Evolutionary conservation across 1,140 invertebrate species (phyloP).

Genomic region (Sogatella furcifera): DNA sequence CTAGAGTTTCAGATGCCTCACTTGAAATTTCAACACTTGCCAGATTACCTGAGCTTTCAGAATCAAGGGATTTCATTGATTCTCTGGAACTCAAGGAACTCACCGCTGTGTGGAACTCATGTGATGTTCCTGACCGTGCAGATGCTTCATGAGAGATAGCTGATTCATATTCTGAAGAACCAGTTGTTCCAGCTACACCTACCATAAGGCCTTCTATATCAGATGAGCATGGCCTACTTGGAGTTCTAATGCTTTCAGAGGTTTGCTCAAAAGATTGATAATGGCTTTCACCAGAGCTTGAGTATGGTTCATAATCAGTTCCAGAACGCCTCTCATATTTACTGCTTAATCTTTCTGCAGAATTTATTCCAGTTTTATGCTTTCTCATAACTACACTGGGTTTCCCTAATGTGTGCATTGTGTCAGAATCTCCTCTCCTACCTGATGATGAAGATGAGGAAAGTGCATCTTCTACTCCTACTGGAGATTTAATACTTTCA

Average conservation of each 20-base stretch:
- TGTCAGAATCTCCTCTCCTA: conserved; percentile 24
- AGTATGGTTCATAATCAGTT: conserved; percentile 59
- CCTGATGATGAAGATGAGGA: conserved; percentile 30
- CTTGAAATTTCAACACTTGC: conserved; percentile 75
- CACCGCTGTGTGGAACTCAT: conserved; percentile 74
- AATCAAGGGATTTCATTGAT: conserved; percentile 80
- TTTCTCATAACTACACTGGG: conserved; percentile 30
- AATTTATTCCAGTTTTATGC: conserved; percentile 25
- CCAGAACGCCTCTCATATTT: conserved; percentile 45
- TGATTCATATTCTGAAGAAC: conserved; percentile 80
- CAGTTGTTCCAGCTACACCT: conserved; percentile 34
- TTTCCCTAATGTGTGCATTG: conserved; percentile 16
- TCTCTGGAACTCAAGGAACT: conserved; percentile 75
- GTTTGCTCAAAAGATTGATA: conserved; percentile 81
- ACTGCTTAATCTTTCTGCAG: conserved; percentile 19
- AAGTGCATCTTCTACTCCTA: conserved; percentile 22
- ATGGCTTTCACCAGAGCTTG: conserved; percentile 80
- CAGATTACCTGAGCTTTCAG: conserved; percentile 76
- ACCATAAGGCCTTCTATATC: conserved; percentile 67
- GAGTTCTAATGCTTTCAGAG: conserved; percentile 42
- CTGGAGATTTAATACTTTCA: conserved; percentile 31
- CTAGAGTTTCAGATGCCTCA: conserved; percentile 79
- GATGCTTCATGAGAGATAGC: conserved; percentile 67
- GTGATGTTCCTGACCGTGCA: conserved; percentile 55
- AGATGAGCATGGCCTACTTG: conserved; percentile 72